phyloP scores from a whole-genome alignment of 2,888 invertebrate genomes.

The Hypena proboscidalis region DNA sequence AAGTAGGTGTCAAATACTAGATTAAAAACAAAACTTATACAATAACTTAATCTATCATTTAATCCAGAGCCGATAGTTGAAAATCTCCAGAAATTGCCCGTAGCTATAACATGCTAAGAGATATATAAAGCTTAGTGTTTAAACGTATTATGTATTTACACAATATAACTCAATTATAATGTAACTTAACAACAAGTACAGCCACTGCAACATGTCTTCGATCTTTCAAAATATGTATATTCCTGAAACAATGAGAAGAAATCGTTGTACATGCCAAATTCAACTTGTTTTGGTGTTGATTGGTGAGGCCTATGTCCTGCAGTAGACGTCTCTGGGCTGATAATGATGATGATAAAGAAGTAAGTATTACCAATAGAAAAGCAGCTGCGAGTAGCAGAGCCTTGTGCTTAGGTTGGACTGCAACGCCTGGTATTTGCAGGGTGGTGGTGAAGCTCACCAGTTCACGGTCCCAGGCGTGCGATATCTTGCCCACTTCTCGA shows the following conservation, averaged over 20 bases:
- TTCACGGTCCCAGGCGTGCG: conserved; percentile 89
- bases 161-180: background rate
- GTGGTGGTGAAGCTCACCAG: conserved; percentile 90
- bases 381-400: conserved; percentile 92
- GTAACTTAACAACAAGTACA: conserved; percentile 60
- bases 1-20: too few species aligned
- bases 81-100: too few species aligned
- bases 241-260: conserved; percentile 81
- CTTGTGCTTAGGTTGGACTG: conserved; percentile 90
- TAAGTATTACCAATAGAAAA: conserved; percentile 90
- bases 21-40: too few species aligned
- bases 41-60: too few species aligned
- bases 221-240: conserved; percentile 87
- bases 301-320: too few species aligned
- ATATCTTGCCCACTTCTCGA: conserved; percentile 87
- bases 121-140: too few species aligned
- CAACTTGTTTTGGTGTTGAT: too few species aligned
- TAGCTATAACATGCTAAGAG: too few species aligned
- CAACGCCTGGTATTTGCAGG: conserved; percentile 89
- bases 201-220: conserved; percentile 69
- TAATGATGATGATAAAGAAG: background rate
- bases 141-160: background rate
- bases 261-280: background rate
- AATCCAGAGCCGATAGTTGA: too few species aligned
- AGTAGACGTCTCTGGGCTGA: background rate